A percentile compares a stretch with the other conserved stretches of the same genome.
Conservation (phyloP, 2,888 invertebrate species). For the Eupeodes luniger region DNA sequence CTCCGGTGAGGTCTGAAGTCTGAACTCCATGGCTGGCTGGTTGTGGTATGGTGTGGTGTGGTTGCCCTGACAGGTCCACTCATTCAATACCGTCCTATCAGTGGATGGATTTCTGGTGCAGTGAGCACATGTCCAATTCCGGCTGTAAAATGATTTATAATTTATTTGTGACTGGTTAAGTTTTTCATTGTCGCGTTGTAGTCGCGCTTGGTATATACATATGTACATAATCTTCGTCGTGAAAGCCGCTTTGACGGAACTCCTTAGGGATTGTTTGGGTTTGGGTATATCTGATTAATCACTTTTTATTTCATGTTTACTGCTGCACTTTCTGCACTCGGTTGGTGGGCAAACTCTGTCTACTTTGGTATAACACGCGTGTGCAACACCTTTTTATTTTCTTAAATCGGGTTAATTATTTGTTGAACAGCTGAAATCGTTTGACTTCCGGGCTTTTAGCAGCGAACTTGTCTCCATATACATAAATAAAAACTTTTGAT, state of each 20-base stretch:
- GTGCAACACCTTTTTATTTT: slow-evolving; percentile 35
- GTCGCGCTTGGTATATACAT: slow-evolving; percentile 15
- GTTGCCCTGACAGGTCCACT: slow-evolving; percentile 66
- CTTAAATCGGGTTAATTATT: slow-evolving; percentile 56
- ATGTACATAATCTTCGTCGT: not conserved
- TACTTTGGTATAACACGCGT: slow-evolving; percentile 43
- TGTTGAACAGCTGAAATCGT: slow-evolving; percentile 73
- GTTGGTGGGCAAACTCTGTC: slow-evolving; percentile 37
- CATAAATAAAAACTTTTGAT: slow-evolving; percentile 24
- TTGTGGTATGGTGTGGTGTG: no score
- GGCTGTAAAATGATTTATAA: slow-evolving; percentile 70
- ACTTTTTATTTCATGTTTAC: slow-evolving; percentile 15
- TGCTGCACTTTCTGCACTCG: slow-evolving; percentile 36
- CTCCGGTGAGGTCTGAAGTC: slow-evolving; percentile 57
- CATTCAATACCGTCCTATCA: slow-evolving; percentile 70
- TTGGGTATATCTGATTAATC: slow-evolving; percentile 43
- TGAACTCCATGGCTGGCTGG: slow-evolving; percentile 58
- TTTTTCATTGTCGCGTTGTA: slow-evolving; percentile 67
- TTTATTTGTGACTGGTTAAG: slow-evolving; percentile 69
- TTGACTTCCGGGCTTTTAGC: slow-evolving; percentile 78
- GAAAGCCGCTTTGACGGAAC: slow-evolving; percentile 31
- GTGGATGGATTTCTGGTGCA: slow-evolving; percentile 73
- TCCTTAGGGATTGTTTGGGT: slow-evolving; percentile 15
- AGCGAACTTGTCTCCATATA: not conserved
- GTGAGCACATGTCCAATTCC: slow-evolving; percentile 71